Evolutionary conservation across 2,888 invertebrate genomes (phyloP).

Genomic region (Drosophila falleni): DNA sequence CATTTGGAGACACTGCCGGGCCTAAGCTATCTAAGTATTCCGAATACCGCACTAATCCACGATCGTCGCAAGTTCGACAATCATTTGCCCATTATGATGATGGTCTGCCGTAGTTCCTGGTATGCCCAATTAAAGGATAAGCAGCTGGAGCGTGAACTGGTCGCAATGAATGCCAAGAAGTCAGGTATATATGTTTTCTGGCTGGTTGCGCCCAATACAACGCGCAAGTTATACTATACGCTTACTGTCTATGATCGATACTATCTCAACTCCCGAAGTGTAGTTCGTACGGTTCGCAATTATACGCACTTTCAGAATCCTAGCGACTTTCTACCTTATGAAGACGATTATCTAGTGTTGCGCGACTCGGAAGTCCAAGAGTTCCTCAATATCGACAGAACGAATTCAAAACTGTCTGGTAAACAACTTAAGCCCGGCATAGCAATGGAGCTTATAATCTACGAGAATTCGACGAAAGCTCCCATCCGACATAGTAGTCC

Average conservation of each 20-base stretch:
- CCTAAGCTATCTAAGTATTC: constrained; percentile 13
- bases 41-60: constrained; percentile 34
- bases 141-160: constrained; percentile 30
- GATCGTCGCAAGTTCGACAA: constrained; percentile 28
- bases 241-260: constrained; percentile 52
- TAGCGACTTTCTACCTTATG: constrained; percentile 45
- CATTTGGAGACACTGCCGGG: constrained; percentile 25
- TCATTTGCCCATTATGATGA: constrained; percentile 47
- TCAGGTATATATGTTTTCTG: constrained; percentile 58
- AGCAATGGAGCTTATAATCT: constrained; percentile 45
- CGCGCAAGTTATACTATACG: constrained; percentile 43
- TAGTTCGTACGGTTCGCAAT: constrained; percentile 47
- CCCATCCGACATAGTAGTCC: constrained; percentile 20
- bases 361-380: constrained; percentile 43
- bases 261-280: constrained; percentile 40
- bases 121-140: constrained; percentile 50
- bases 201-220: constrained; percentile 47
- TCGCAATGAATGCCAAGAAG: constrained; percentile 2
- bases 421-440: constrained; percentile 7
- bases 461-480: constrained; percentile 18
- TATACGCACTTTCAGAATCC: constrained; percentile 45
- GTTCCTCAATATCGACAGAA: constrained; percentile 6
- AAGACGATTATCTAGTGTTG: constrained; percentile 51
- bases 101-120: constrained; percentile 55
- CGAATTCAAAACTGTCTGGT: not conserved